These are phyloP conservation scores for Tiliqua scincoides DNA, from an alignment of 2,113 vertebrate species.

Conservation along the genomic window DNA sequence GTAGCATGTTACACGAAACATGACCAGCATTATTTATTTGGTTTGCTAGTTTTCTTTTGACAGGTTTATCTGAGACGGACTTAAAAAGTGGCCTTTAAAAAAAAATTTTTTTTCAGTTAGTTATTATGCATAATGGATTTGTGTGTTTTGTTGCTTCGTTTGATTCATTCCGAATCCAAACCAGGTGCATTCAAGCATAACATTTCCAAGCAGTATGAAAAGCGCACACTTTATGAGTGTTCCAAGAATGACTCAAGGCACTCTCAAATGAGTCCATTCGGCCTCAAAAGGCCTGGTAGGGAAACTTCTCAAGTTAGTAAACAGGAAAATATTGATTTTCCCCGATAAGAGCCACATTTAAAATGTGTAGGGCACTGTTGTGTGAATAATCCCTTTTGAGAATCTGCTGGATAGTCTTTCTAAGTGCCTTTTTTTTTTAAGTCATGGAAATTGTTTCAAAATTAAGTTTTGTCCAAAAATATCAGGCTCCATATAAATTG, in stretches of 20 bases:
- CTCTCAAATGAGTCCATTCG: neutral
- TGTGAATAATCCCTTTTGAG: neutral
- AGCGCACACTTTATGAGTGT: neutral
- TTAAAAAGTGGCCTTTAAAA: neutral
- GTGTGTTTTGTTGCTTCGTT: neutral
- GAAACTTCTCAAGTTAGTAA: neutral
- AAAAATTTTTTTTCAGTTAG: neutral
- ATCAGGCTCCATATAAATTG: neutral
- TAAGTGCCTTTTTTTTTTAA: neutral
- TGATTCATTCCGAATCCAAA: no score
- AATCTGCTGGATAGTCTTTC: neutral
- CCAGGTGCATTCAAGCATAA: slow-evolving; percentile 7
- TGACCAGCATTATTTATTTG: neutral
- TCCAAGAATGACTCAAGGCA: neutral
- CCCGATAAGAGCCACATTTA: neutral
- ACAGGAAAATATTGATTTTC: neutral
- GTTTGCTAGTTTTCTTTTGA: neutral
- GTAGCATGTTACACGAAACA: neutral
- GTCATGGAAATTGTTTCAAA: neutral
- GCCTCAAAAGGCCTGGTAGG: neutral
- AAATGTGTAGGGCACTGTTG: neutral
- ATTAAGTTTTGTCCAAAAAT: neutral
- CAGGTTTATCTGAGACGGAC: slow-evolving; percentile 12
- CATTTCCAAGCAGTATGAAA: slow-evolving; percentile 22
- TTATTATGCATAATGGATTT: neutral